phyloP scores from a whole-genome alignment of 2,888 invertebrate species.

The Nemapogon koenigi region DNA sequence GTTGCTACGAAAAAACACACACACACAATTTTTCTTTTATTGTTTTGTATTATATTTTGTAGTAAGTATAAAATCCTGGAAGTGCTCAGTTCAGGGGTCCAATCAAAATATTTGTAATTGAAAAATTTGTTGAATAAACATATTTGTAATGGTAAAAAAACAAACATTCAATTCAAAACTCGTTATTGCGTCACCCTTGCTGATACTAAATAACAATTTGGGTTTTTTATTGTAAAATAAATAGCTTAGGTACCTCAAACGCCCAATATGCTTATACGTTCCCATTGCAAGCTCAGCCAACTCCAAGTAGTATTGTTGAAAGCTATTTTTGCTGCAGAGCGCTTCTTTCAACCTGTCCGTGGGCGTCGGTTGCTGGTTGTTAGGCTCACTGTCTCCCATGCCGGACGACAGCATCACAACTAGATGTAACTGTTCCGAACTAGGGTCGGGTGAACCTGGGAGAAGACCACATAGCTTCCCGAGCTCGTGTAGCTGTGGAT shows the following conservation, averaged over 20 bases:
- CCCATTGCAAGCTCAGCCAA: conserved; percentile 94
- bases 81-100: too few species aligned
- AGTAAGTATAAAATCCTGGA: too few species aligned
- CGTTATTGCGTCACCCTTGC: too few species aligned
- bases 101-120: too few species aligned
- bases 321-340: conserved; percentile 85
- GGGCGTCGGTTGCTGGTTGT: conserved; percentile 60
- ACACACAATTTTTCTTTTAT: too few species aligned
- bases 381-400: conserved; percentile 77
- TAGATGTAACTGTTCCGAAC: conserved; percentile 87
- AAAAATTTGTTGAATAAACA: too few species aligned
- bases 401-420: conserved; percentile 92
- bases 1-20: too few species aligned
- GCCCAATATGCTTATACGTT: conserved; percentile 92
- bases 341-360: conserved; percentile 89
- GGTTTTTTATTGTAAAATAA: too few species aligned
- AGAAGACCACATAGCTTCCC: conserved; percentile 91
- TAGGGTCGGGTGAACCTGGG: conserved; percentile 78
- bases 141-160: too few species aligned
- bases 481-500: conserved; percentile 75
- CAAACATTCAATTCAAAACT: too few species aligned
- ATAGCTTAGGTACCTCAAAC: conserved; percentile 49
- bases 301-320: conserved; percentile 91
- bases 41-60: too few species aligned
- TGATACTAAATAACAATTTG: too few species aligned